Evolutionary conservation across 2,888 invertebrate species (phyloP).

Genomic region (Polia nebulosa): DNA sequence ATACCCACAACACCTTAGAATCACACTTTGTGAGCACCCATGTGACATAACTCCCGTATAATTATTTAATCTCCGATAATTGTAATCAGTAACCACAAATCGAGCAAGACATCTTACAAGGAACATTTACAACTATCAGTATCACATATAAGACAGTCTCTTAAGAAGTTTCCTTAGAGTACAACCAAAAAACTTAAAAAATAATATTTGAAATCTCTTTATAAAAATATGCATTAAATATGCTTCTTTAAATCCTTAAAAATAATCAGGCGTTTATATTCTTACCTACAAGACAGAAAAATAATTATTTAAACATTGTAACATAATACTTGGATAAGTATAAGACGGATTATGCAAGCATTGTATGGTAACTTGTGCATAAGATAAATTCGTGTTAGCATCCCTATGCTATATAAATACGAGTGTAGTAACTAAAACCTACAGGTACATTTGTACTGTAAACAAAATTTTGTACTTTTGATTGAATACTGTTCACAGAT

Average conservation of each 20-base stretch:
- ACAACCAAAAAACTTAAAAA: slow-evolving; percentile 76
- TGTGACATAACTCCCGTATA: slow-evolving; percentile 58
- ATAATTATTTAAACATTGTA: slow-evolving; percentile 60
- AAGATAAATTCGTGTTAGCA: slow-evolving; percentile 52
- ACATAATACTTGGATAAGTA: slow-evolving; percentile 52
- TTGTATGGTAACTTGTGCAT: slow-evolving; percentile 60
- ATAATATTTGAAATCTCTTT: slow-evolving; percentile 67
- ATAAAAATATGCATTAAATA: slow-evolving; percentile 73
- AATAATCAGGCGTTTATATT: slow-evolving; percentile 66
- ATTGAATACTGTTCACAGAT: slow-evolving; percentile 69
- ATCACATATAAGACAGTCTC: slow-evolving; percentile 85
- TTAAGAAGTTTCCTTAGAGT: slow-evolving; percentile 79
- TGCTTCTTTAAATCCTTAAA: slow-evolving; percentile 66
- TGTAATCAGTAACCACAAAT: slow-evolving; percentile 60
- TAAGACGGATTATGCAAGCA: slow-evolving; percentile 52
- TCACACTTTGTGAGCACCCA: slow-evolving; percentile 64
- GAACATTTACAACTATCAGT: slow-evolving; percentile 78
- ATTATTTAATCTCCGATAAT: slow-evolving; percentile 61
- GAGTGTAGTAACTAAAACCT: slow-evolving; percentile 58
- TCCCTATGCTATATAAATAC: slow-evolving; percentile 45
- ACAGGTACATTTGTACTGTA: slow-evolving; percentile 71
- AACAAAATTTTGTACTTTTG: slow-evolving; percentile 67
- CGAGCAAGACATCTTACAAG: slow-evolving; percentile 68
- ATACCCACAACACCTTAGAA: slow-evolving; percentile 56
- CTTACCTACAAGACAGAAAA: slow-evolving; percentile 61